phyloP scores from a whole-genome alignment of 1,140 invertebrate species.

The Oncopeltus fasciatus region DNA sequence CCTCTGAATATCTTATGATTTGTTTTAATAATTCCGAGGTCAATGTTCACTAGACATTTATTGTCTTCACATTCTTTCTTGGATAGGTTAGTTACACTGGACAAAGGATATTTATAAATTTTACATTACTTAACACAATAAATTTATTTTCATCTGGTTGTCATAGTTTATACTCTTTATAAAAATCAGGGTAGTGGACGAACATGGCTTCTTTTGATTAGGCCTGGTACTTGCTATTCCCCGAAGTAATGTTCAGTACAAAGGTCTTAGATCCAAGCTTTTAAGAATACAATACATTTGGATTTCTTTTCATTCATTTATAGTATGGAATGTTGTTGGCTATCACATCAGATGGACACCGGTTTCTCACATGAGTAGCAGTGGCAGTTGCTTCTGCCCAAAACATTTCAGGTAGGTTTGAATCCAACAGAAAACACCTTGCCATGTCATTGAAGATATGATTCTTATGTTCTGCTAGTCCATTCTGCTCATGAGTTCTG shows the following conservation, averaged over 20 bases:
- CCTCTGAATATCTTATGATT: too few species aligned
- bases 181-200: not conserved
- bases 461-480: constrained; percentile 31
- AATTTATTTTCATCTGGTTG: not conserved
- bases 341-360: not conserved
- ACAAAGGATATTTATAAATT: too few species aligned
- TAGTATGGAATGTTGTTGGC: not conserved
- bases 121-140: not conserved
- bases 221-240: not conserved
- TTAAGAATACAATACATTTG: not conserved
- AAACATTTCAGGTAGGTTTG: constrained; percentile 26
- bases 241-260: too few species aligned
- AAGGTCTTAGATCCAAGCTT: not conserved
- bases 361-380: not conserved
- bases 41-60: too few species aligned
- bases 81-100: too few species aligned
- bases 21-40: too few species aligned
- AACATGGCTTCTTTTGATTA: not conserved
- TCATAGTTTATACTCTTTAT: not conserved
- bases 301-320: not conserved
- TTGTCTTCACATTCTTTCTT: too few species aligned
- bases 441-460: constrained; percentile 29
- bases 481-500: constrained; percentile 30
- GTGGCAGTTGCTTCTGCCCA: constrained; percentile 30
- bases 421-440: constrained; percentile 27